These are phyloP conservation scores for Timema podura DNA, from an alignment of 2,888 invertebrate species.

Conservation along the genomic window DNA sequence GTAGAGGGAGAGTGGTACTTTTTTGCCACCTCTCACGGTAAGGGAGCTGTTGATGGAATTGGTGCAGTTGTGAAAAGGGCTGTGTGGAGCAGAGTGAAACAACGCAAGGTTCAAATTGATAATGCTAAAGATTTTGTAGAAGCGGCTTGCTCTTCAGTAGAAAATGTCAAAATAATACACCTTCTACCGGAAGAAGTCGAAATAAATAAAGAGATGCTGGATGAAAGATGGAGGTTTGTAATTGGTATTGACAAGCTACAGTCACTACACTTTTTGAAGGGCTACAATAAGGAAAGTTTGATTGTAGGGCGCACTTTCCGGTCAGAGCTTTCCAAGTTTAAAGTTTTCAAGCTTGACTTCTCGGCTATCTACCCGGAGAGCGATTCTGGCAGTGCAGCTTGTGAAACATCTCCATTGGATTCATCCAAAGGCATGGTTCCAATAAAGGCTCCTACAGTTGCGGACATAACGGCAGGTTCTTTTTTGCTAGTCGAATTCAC, in stretches of 20 bases:
- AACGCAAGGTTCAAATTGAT: neutral
- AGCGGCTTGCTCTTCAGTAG: neutral
- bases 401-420: neutral
- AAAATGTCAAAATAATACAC: slow-evolving; percentile 12
- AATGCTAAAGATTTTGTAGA: neutral
- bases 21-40: slow-evolving; percentile 4
- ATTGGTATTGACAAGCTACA: neutral
- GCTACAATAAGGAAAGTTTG: neutral
- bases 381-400: neutral
- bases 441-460: slow-evolving; percentile 3
- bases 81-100: neutral
- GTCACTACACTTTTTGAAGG: neutral
- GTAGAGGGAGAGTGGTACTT: slow-evolving; percentile 9
- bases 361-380: slow-evolving; percentile 1
- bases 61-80: neutral
- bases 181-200: neutral
- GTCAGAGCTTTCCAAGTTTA: neutral
- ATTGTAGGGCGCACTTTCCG: neutral
- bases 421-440: neutral
- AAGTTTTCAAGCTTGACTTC: neutral
- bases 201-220: neutral
- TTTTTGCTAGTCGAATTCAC: neutral
- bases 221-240: slow-evolving; percentile 8
- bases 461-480: slow-evolving; percentile 1
- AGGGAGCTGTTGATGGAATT: slow-evolving; percentile 8